These are phyloP conservation scores for Panzeria rudis DNA, from an alignment of 2,888 invertebrate genomes.

Conservation along the genomic window DNA sequence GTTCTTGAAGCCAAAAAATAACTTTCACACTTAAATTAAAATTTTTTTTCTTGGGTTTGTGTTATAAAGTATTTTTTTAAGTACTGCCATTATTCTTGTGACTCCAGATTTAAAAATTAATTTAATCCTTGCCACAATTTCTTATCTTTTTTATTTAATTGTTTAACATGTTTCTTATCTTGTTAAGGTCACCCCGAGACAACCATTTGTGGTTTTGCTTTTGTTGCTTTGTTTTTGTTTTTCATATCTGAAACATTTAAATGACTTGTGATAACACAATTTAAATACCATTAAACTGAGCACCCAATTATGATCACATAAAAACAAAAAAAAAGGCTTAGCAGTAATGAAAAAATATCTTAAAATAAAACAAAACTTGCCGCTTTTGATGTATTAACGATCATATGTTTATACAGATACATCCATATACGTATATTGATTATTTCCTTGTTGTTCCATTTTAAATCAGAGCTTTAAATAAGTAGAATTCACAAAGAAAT, in stretches of 20 bases:
- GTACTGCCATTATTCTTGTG: neutral
- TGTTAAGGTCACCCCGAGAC: conserved; percentile 65
- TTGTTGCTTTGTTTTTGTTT: conserved; percentile 10
- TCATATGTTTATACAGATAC: conserved; percentile 46
- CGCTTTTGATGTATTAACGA: conserved; percentile 73
- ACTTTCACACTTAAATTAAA: conserved; percentile 11
- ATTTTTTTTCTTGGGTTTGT: conserved; percentile 7
- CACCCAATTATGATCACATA: conserved; percentile 80
- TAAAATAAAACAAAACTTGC: conserved; percentile 60
- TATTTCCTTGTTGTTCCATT: conserved; percentile 66
- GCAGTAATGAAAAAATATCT: conserved; percentile 1
- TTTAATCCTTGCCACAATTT: conserved; percentile 43
- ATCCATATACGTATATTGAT: conserved; percentile 50
- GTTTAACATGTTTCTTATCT: conserved; percentile 73
- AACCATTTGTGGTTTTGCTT: conserved; percentile 34
- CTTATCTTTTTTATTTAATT: conserved; percentile 64
- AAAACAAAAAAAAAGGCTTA: conserved; percentile 30
- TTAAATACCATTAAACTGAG: conserved; percentile 83
- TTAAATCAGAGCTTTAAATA: conserved; percentile 39
- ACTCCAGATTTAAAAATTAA: conserved; percentile 1
- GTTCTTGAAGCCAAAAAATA: neutral
- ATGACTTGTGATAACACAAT: conserved; percentile 82
- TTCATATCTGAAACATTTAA: conserved; percentile 78
- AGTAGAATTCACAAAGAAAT: neutral
- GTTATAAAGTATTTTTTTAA: neutral